phyloP scores from a whole-genome alignment of 2,797 vertebrate genomes.

The Alosa sapidissima region DNA sequence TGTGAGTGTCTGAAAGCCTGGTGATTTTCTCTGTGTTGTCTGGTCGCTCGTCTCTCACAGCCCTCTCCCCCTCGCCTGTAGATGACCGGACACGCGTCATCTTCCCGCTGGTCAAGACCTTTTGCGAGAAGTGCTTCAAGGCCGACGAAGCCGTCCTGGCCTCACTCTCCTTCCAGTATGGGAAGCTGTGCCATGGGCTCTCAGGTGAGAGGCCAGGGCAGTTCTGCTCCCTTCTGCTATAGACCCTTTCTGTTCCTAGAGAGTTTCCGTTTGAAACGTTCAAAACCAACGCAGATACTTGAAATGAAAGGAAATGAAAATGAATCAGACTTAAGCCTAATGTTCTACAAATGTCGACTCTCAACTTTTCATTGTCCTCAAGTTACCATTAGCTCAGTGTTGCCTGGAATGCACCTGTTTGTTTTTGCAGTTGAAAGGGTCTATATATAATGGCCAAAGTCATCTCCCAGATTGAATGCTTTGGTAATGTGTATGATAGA shows the following conservation, averaged over 20 bases:
- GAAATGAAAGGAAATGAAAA: too few relatives aligned
- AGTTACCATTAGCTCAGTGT: too few relatives aligned
- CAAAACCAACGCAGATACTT: too few relatives aligned
- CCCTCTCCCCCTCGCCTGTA: conserved; percentile 50
- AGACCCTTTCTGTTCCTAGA: too few relatives aligned
- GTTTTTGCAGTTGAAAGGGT: too few relatives aligned
- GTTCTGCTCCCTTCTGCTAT: neutral
- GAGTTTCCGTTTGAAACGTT: too few relatives aligned
- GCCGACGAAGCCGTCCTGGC: conserved; percentile 84
- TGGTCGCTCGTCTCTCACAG: neutral
- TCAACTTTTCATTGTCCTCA: too few relatives aligned
- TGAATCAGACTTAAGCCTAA: too few relatives aligned
- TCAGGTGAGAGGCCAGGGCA: conserved; percentile 75
- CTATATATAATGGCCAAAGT: neutral
- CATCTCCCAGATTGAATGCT: neutral
- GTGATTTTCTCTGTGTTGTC: conserved; percentile 5
- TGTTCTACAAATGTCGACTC: too few relatives aligned
- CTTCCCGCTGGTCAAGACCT: conserved; percentile 90
- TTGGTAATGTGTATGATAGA: neutral
- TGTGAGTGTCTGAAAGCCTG: conserved; percentile 1
- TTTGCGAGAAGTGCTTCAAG: conserved; percentile 90
- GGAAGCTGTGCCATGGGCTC: conserved; percentile 89
- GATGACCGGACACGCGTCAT: conserved; percentile 89
- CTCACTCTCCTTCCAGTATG: conserved; percentile 90
- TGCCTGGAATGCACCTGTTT: too few relatives aligned